Evolutionary conservation across 2,113 vertebrate species (phyloP).

Genomic region (Colistium nudipinnis): DNA sequence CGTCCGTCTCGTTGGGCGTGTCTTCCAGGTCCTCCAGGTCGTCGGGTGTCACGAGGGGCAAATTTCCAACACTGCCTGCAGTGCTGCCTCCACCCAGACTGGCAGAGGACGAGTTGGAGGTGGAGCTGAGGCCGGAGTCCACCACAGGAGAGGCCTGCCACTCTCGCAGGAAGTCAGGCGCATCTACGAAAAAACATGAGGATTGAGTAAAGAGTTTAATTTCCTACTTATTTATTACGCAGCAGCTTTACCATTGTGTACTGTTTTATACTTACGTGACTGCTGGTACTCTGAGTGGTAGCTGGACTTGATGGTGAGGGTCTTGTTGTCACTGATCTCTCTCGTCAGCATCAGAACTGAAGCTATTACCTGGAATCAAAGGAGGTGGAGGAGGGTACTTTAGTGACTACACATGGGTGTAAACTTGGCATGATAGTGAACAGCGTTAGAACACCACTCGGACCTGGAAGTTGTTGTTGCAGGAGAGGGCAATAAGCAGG

Average conservation of each 20-base stretch:
- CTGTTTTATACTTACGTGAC: slow-evolving; percentile 83
- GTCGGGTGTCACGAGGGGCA: slow-evolving; percentile 93
- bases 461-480: slow-evolving; percentile 93
- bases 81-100: slow-evolving; percentile 86
- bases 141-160: slow-evolving; percentile 92
- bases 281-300: slow-evolving; percentile 92
- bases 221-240: background rate
- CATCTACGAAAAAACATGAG: slow-evolving; percentile 77
- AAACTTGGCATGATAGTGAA: background rate
- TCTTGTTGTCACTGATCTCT: slow-evolving; percentile 93
- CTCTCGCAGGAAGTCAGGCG: slow-evolving; percentile 95
- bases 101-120: slow-evolving; percentile 95
- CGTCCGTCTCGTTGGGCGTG: slow-evolving; percentile 85
- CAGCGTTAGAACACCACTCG: slow-evolving; percentile 1
- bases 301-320: slow-evolving; percentile 91
- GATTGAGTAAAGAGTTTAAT: background rate
- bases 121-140: slow-evolving; percentile 95
- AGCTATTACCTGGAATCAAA: slow-evolving; percentile 83
- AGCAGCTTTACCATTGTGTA: background rate
- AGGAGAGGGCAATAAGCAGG: slow-evolving; percentile 93
- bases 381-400: background rate
- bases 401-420: background rate
- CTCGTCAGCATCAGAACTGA: slow-evolving; percentile 95
- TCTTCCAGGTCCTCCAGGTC: slow-evolving; percentile 93
- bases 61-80: slow-evolving; percentile 90